A percentile compares a stretch with the other conserved stretches of the same genome.
These are phyloP conservation scores for Andricus quercusramuli DNA, from an alignment of 2,888 invertebrate species.

Conservation along the genomic window DNA sequence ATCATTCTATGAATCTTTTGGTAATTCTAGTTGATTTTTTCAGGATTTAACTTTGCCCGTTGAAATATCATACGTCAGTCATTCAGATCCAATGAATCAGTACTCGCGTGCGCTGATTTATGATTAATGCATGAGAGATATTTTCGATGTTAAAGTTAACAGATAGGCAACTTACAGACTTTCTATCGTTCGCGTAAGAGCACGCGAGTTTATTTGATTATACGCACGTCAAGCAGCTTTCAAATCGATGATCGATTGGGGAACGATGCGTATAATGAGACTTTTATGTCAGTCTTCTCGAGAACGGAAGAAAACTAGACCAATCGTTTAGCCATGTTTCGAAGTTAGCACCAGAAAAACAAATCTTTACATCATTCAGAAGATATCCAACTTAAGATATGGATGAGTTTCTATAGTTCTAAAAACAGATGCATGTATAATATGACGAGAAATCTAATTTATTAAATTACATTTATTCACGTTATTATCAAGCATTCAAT, in stretches of 20 bases:
- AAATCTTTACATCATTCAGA: conserved; percentile 16
- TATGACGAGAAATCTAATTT: neutral
- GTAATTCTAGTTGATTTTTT: conserved; percentile 16
- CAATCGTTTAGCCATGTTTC: neutral
- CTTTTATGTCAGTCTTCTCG: conserved; percentile 51
- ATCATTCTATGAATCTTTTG: neutral
- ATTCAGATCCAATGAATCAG: conserved; percentile 15
- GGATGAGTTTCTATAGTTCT: neutral
- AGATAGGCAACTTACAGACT: conserved; percentile 35
- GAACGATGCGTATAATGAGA: conserved; percentile 63
- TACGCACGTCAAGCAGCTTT: conserved; percentile 60
- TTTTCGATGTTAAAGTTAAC: conserved; percentile 61
- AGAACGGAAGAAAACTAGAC: conserved; percentile 20
- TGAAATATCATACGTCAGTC: conserved; percentile 10
- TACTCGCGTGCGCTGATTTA: conserved; percentile 47
- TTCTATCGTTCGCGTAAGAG: conserved; percentile 39
- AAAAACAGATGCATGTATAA: neutral
- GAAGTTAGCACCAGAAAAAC: neutral
- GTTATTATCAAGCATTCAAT: neutral
- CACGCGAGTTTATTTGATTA: conserved; percentile 59
- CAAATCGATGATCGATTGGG: conserved; percentile 67
- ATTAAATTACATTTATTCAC: neutral
- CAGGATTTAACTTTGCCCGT: neutral
- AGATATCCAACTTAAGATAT: neutral
- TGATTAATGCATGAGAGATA: conserved; percentile 76